Conservation (phyloP, 2,888 invertebrate genomes). For the Stegana nigrithorax region DNA sequence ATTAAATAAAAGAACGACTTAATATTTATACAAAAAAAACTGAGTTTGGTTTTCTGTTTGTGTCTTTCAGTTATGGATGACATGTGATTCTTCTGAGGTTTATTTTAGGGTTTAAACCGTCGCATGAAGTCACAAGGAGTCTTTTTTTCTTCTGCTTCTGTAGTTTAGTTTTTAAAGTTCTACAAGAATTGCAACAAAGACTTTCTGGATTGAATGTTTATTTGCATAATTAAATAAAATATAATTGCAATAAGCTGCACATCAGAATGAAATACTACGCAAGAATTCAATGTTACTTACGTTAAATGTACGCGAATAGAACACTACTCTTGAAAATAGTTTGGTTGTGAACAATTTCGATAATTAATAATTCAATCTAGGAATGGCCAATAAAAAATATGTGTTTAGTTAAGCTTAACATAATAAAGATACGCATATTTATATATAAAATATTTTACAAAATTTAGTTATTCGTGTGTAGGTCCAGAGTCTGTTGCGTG, state of each 20-base stretch:
- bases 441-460: not conserved
- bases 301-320: too few species aligned
- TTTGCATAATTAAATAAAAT: conserved; percentile 16
- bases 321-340: too few species aligned
- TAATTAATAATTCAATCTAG: too few species aligned
- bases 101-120: too few species aligned
- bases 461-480: too few species aligned
- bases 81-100: too few species aligned
- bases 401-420: not conserved
- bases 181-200: too few species aligned
- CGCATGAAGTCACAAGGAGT: too few species aligned
- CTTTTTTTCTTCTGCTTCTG: too few species aligned
- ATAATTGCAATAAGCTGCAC: conserved; percentile 11
- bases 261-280: not conserved
- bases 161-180: too few species aligned
- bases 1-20: conserved; percentile 39
- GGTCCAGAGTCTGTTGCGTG: conserved; percentile 8
- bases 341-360: too few species aligned
- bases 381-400: conserved; percentile 11
- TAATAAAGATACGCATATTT: not conserved
- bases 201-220: not conserved
- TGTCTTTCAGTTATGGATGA: not conserved
- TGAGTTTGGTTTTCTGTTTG: not conserved
- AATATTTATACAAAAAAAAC: conserved; percentile 9
- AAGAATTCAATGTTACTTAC: too few species aligned